These are phyloP conservation scores for Taenaris catops DNA, from an alignment of 2,888 invertebrate species.

Conservation along the genomic window DNA sequence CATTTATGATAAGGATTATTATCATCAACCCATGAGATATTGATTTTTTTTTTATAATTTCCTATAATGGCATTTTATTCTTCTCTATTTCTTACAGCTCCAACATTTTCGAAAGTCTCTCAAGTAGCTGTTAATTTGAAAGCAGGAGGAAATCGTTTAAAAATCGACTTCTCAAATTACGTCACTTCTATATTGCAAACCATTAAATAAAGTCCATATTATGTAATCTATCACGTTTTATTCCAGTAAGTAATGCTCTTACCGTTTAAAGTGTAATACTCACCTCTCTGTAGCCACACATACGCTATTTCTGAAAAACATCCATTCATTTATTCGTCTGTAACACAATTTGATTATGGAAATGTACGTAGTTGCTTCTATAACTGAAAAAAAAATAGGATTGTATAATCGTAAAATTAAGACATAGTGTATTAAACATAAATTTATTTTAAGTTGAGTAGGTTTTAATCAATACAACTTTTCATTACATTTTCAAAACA, in stretches of 20 bases:
- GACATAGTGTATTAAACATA: slow-evolving; percentile 51
- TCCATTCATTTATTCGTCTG: slow-evolving; percentile 33
- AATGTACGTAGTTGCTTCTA: background rate
- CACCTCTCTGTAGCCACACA: slow-evolving; percentile 14
- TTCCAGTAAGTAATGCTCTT: slow-evolving; percentile 25
- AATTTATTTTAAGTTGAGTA: slow-evolving; percentile 60
- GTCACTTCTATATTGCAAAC: slow-evolving; percentile 60
- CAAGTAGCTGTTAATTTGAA: slow-evolving; percentile 80
- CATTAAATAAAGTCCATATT: slow-evolving; percentile 42
- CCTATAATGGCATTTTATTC: too few relatives aligned
- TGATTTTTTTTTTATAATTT: too few relatives aligned
- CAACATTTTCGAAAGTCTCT: slow-evolving; percentile 80
- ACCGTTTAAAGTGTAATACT: slow-evolving; percentile 23
- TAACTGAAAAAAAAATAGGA: slow-evolving; percentile 14
- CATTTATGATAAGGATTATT: too few relatives aligned
- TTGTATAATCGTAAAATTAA: slow-evolving; percentile 35
- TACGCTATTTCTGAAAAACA: slow-evolving; percentile 41
- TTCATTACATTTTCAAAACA: slow-evolving; percentile 7
- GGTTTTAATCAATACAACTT: slow-evolving; percentile 36
- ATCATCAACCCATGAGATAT: too few relatives aligned
- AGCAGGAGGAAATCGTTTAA: slow-evolving; percentile 77
- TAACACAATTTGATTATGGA: slow-evolving; percentile 2
- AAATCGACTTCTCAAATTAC: slow-evolving; percentile 77
- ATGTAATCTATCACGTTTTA: slow-evolving; percentile 18
- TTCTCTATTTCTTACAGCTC: slow-evolving; percentile 78